Evolutionary conservation across 2,113 vertebrate genomes (phyloP), one percentile per base, ranked within the genome.

Genomic region (Epinephelus lanceolatus): DNA sequence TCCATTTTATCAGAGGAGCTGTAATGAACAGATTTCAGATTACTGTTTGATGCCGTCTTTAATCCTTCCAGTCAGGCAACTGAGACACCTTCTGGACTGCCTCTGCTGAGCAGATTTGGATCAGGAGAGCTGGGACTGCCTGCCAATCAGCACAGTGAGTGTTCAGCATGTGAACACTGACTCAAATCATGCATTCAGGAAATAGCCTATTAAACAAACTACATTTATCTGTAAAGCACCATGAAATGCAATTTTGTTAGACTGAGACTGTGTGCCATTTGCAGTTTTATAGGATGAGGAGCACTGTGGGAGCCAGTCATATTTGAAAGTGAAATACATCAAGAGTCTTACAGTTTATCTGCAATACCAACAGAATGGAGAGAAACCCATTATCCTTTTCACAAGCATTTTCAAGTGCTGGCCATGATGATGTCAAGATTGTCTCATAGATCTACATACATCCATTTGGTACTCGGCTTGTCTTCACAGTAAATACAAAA

Each of bases 11-110:
- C 89, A 78, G 77, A 78, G 71, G 45, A 67, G 70, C 75, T 77
- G 55, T 84, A 81, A 90, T 88, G 87, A 89, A 85, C 84, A 81
- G 86, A 91, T 91, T 51, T 78, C 67, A 78, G 89, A 92, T 92
- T 88, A 89, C 62, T 63, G 42, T 84, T 91, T 80, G 78, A 83
- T 86, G 66, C 61, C 5, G 33, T 81, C 66, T 87, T 87, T 88
- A 89, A 90, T 88, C 83, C 81, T 76, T 88, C 61, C 81, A 88
- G 83, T 88, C 78, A 75, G 74, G 77, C 81, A 89, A 81, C 83
- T 84, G 75, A 90, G 83, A 90, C 80, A 89, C 75, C 75, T 89
- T 75, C 70, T 90, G 83, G 72, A 84, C 81, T 78, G 81, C 67
- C 69, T 88, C 84, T 61, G 71, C 75, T 69, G 78, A 84, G 78